These are phyloP conservation scores for Numida meleagris DNA, from an alignment of 2,113 vertebrate genomes.

Conservation along the genomic window DNA sequence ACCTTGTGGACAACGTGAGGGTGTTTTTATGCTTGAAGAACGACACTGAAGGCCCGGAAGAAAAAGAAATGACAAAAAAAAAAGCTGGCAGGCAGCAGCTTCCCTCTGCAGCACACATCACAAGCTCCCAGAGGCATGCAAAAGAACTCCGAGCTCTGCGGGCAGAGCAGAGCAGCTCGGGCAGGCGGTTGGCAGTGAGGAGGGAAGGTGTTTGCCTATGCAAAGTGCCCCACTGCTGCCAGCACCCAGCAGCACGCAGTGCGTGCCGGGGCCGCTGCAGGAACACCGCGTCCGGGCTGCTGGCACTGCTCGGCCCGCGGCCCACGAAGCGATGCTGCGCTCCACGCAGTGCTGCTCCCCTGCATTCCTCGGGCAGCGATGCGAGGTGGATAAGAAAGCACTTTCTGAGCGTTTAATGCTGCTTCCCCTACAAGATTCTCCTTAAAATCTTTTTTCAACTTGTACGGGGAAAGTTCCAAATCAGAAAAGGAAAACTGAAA, in stretches of 20 bases:
- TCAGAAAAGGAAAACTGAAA: neutral
- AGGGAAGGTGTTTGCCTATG: slow-evolving; percentile 12
- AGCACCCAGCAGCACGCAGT: neutral
- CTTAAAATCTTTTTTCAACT: neutral
- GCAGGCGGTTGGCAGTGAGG: no score
- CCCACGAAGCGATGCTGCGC: no score
- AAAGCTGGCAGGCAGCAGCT: neutral
- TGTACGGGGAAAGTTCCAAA: neutral
- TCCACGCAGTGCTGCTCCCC: neutral
- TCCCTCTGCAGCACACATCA: neutral
- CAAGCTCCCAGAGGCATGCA: neutral
- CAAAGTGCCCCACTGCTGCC: neutral
- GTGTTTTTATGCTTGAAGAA: neutral
- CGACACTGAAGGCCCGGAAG: neutral
- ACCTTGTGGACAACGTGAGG: neutral
- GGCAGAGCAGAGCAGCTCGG: no score
- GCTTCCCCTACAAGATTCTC: neutral
- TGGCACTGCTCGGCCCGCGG: no score
- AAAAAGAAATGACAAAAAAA: neutral
- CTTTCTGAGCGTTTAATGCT: neutral
- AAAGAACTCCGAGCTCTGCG: neutral
- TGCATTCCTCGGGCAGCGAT: neutral
- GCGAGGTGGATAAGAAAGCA: neutral
- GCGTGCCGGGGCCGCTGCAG: no score
- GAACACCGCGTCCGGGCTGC: neutral